Base-by-base conservation (phyloP, 2,113 vertebrate genomes). In the Philantomba maxwellii region DNA sequence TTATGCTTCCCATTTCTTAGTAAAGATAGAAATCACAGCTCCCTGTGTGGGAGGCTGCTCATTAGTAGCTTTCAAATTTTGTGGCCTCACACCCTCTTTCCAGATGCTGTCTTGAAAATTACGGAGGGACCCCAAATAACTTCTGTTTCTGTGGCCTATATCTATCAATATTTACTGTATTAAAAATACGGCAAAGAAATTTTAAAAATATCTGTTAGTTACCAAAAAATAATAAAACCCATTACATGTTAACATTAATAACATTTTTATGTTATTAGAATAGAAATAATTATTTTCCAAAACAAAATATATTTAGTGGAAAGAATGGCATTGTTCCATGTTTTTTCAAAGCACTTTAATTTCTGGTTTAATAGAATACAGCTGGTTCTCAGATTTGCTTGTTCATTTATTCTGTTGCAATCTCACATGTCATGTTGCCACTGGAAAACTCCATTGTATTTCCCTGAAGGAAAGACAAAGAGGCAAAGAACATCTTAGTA, bases 281-380 rank as follows among this genome's bases (percentile, higher is more conserved):
- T 30, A 77, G 43, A 95, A 87, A 77, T 53, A 36, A 43, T 2
- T 30, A 7, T 84, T 91, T 87, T 90, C 16, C 36, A 73, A 82
- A 92, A 28, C 25, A 28, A 86, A 95, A 94, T n/a, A 16, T 43
- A 64, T 33, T 39, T 30, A 85, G 9, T 39, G 5, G 64, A 49
- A 60, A 55, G 36, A 47, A 53, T 47, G 33, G 33, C 57, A 39
- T n/a, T 39, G 15, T 6, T 58, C 16, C 4, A 3, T 36, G 53
- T 55, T 75, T 78, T 62, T 33, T 17, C 10, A 70, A 62, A 86
- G 12, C 28, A 14, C 23, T 53, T 60, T n/a, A 49, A 47, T 16
- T 45, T 53, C 49, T 45, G 26, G 30, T 11, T 62, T 70, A 15
- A 57, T n/a, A 58, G 30, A 60, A 78, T 17, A 13, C 16, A 83